Base-by-base conservation (phyloP, 2,797 vertebrate species). In the Tangara arthus region DNA sequence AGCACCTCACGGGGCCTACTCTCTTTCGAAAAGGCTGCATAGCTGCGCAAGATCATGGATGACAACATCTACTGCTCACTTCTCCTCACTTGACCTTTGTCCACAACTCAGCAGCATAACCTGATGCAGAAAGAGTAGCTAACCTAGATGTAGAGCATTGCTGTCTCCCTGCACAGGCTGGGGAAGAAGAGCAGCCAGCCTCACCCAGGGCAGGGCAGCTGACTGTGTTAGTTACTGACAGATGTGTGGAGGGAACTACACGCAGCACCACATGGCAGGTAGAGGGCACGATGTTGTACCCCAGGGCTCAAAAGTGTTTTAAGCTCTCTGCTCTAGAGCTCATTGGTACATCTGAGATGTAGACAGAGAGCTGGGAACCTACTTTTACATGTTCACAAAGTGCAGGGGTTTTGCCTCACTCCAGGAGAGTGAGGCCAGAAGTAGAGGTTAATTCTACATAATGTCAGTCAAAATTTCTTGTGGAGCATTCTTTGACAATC, bases 261-360 rank as follows among this genome's bases (percentile, higher is more conserved):
- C 20, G 35, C 46, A 87, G 26, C 32, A 57, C 6, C 64, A 68
- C 0, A 0, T 0, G 2, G 60, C 26, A 50, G 39, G 35, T 44
- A 47, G 49, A 85, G 24, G 12, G 46, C 19, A 60, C 0, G 1
- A 56, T 2, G 13, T 21, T 44, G 30, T 64, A 79, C 23, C 14
- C 28, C 6, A 24, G 10, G 28, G 17, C 34, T 81, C 76, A 66
- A 83, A 91, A 20, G 18, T 13, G 7, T 22, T 50, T 37, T 52
- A 49, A 78, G 15, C 13, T 39, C 49, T 82, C 47, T 85, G 21
- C 41, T 60, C 41, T 27, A 52, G 39, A 91, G 41, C 24, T 71
- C 22, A 63, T 2, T 21, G 16, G 22, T 34, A 50, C 26, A 28
- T 24, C 56, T 61, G 32, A 86, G 46, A 47, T 2, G 6, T 5